Evolutionary conservation across 2,113 vertebrate genomes (phyloP), one percentile per base, ranked within the genome.

Genomic region (Podilymbus podiceps): DNA sequence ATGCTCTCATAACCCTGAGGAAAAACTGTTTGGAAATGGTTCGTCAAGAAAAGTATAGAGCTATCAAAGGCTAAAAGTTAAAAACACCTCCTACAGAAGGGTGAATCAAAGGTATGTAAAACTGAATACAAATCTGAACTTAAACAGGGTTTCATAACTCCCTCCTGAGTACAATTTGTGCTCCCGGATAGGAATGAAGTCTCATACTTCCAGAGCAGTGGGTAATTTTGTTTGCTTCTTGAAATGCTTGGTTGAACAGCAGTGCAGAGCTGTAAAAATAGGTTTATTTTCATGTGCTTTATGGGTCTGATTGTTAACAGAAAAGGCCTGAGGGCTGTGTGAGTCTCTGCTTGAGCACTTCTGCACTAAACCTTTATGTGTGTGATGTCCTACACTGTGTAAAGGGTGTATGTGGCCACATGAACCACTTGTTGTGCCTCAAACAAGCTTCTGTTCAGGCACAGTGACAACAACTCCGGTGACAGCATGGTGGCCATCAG

Each of bases 291-390:
- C 85, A 97, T 93, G 94, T 64, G 49, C 86, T 95, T 97, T 96
- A 97, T 89, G 90, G 89, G 94, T 88, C 96, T 97, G 97, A 93
- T 46, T 96, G 94, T 92, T 95, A 96, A 97, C 96, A 96, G 94
- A 89, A 95, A 96, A 91, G 58, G 84, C 96, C 95, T 0, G 22
- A 88, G 92, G 94, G 91, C 87, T 82, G 67, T 82, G 58, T 88
- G 74, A 92, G 77, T 69, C 91, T 95, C 74, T 91, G 91, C 84
- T 93, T 73, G 87, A 76, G 91, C 77, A 85, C 93, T 97, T 94
- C 89, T 81, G 80, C 90, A 82, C 89, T 92, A 13, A 73, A 95
- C 58, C 85, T 95, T 92, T 73, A 96, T 75, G 87, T 73, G 69
- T 91, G 71, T 28, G 87, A 93, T 95, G 81, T 93, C 80, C 84